Base-by-base conservation (phyloP, 2,888 invertebrate species). In the Drosophila incognita region DNA sequence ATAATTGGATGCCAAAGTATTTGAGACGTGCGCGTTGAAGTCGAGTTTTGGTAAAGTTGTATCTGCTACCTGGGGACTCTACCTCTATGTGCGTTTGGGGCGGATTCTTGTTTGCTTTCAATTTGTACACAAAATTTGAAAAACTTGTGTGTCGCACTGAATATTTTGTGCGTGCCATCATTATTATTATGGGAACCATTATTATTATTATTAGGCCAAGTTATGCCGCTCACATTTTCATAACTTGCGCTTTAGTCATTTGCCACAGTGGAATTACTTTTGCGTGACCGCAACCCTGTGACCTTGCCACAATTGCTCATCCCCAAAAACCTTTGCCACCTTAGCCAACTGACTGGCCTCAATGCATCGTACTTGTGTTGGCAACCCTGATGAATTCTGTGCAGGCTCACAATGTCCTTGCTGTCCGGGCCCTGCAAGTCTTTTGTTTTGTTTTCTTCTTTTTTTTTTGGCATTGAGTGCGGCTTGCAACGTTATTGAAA, bases 401-500 rank as follows among this genome's bases (percentile, higher is more conserved):
- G 48, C 56, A 68, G 79, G 75, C 77, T 74, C 51, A 31, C 72
- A 74, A 68, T 82, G 84, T 84, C 84, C 84, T 83, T 82, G 82
- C 54, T 58, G 61, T 33, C 8, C 24, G 33, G 56, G 15, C 31
- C 49, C 21, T n/a, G 49, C 27, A 29, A 54, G 65, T 59, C 79
- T 70, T 69, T 83, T 83, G 86, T 83, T 74, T 24, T 15, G 24
- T 24, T 15, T 15, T 21, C 36, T n/a, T 42, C 1, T 11, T 3
- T 21, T 13, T 21, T 13, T 21, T 74, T 54, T 57, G 35, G 35
- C 51, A 66, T 68, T 68, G 66, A 68, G 66, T 57, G 66, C 24
- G 35, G 40, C 49, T 40, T 56, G 72, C 64, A 53, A 65, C 38
- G 78, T 64, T 78, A 78, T 73, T 81, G 72, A 78, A 81, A 62